Base-by-base conservation (phyloP, 2,113 vertebrate species). In the Pollachius pollachius region DNA sequence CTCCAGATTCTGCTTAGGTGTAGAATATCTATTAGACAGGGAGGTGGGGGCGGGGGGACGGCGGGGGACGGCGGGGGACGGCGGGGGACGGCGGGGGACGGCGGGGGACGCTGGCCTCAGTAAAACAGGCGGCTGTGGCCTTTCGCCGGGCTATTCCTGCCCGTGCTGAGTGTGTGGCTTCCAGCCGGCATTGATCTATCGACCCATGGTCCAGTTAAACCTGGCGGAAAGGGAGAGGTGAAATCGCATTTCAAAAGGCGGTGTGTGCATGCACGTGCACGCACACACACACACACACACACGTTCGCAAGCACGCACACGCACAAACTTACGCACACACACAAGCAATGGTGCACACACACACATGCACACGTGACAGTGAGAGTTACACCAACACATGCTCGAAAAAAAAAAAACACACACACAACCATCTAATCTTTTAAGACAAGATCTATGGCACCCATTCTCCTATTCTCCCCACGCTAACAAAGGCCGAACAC, bases 101-200 rank as follows among this genome's bases (percentile, higher is more conserved):
- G 30, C 4, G 1, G 30, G 30, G 30, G 30, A 30, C 30, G 30
- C 30, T 30, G 30, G 30, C 30, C 30, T 30, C 30, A 30, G 77
- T 70, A 68, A 88, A 84, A 90, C 85, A 85, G 89, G 87, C 87
- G 81, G 84, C 83, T 11, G 76, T 85, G 87, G 84, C 84, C 87
- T 89, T 90, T 30, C 88, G 67, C 81, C 67, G 63, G 79, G 87
- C 80, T 87, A 89, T 90, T 87, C 82, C 84, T 75, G 78, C 87
- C 83, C 70, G 30, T 87, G 87, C 89, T 85, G 88, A 89, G 85
- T 85, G 85, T 75, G 82, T 87, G 79, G 79, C 84, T 89, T 88
- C 82, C 84, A 85, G 84, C 84, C 82, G 71, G 56, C 82, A 89
- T 90, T 79, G 87, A 90, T 88, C 80, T 71, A 88, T 90, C 82